phyloP scores from a whole-genome alignment of 2,797 vertebrate species.

The Mallotus villosus region DNA sequence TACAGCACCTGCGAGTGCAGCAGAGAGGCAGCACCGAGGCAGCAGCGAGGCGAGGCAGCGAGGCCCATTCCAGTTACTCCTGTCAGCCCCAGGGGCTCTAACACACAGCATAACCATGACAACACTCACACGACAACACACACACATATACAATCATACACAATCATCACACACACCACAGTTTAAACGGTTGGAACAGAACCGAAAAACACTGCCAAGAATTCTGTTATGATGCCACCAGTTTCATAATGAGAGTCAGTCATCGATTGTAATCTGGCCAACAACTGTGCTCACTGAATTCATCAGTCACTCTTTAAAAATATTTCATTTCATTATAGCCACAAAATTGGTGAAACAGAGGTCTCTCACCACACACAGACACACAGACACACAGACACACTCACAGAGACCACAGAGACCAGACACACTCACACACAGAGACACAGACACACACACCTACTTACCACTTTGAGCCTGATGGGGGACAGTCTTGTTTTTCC shows the following conservation, averaged over 20 bases:
- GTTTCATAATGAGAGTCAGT: conserved; percentile 31
- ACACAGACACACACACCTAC: conserved; percentile 37
- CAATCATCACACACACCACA: conserved; percentile 19
- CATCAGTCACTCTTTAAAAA: background rate
- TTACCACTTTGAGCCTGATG: conserved; percentile 79
- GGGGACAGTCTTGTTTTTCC: conserved; percentile 75
- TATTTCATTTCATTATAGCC: background rate
- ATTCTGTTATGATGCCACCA: conserved; percentile 24
- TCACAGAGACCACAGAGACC: conserved; percentile 7
- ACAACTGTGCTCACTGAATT: background rate
- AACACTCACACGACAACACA: background rate
- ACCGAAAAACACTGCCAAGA: conserved; percentile 10
- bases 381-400: conserved; percentile 6
- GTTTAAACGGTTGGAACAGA: conserved; percentile 43
- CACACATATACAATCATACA: conserved; percentile 17
- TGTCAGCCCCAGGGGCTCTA: conserved; percentile 21
- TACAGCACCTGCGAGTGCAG: conserved; percentile 32
- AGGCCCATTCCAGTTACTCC: conserved; percentile 36
- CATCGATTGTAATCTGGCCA: conserved; percentile 13
- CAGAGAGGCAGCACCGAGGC: too few species aligned
- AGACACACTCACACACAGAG: background rate
- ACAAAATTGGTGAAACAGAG: background rate
- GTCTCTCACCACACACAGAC: background rate
- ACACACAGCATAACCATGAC: conserved; percentile 19
- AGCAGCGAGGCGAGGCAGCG: conserved; percentile 32